Conservation (phyloP, 2,888 invertebrate genomes). For the Drosophila cognata region DNA sequence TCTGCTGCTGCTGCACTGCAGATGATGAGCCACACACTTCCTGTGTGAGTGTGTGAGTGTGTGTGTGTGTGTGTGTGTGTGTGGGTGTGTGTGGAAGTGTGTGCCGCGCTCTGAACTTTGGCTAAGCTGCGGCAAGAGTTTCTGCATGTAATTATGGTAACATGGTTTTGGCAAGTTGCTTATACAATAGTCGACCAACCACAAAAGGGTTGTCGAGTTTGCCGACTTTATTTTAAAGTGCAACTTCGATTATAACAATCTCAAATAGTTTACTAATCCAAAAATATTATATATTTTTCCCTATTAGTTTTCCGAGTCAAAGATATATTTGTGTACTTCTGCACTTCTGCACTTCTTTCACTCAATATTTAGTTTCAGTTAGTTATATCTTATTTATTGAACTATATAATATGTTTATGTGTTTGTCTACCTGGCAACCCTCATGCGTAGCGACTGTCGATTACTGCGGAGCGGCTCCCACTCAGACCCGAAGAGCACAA, state of each 20-base stretch:
- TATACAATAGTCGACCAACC: constrained; percentile 30
- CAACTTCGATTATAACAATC: background rate
- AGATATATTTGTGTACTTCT: background rate
- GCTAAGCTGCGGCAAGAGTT: constrained; percentile 65
- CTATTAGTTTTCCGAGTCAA: no score
- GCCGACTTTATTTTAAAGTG: background rate
- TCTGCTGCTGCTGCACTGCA: constrained; percentile 30
- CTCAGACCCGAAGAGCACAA: constrained; percentile 40
- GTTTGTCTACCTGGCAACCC: constrained; percentile 24
- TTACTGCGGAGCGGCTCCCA: constrained; percentile 50
- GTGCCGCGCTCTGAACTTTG: constrained; percentile 36
- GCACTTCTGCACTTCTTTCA: background rate
- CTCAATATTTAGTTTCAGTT: background rate
- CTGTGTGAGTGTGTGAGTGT: background rate
- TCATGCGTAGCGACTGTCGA: background rate
- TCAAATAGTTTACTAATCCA: background rate
- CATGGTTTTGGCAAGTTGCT: constrained; percentile 76
- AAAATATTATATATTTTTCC: background rate
- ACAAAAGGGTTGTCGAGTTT: constrained; percentile 51
- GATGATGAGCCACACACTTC: constrained; percentile 47
- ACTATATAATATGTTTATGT: background rate
- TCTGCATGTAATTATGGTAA: constrained; percentile 82
- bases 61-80: constrained; percentile 7
- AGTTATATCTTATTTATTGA: background rate
- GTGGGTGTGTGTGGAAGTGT: constrained; percentile 26